Base-by-base conservation (phyloP, 2,888 invertebrate genomes). In the Rhingia campestris region DNA sequence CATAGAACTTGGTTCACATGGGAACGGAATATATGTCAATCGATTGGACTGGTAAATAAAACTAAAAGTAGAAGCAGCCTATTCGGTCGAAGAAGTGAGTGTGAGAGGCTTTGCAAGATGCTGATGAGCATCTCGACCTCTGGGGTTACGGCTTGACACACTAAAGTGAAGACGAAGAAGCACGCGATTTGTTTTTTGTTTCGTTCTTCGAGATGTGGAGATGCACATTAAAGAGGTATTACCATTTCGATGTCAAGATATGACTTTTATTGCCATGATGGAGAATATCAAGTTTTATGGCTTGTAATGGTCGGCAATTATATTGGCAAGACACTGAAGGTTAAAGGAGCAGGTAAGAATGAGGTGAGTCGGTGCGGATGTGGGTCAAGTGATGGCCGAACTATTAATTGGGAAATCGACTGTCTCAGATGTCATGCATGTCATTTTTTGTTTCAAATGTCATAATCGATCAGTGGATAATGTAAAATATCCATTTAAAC, bases 91-190 rank as follows among this genome's bases (percentile, higher is more conserved):
- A 22, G 22, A 22, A 47, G 32, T 53, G 54, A 67, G 45, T 39
- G 59, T 43, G 64, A 70, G 51, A 66, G 64, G 58, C 43, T 49
- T 66, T 12, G 35, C 67, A 33, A 43, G 64, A 79, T 63, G 79
- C 33, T 79, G 82, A 82, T 79, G 82, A 79, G 73, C 73, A 51
- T 61, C 58, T 51, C 64, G 79, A 82, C 82, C 82, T 74, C 51
- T 49, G 64, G 41, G 82, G 82, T 84, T 79, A 79, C 43, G 69
- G 35, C 79, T 79, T 84, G 82, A 74, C 82, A 84, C 49, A 84
- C 82, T 67, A 69, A 79, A 54, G 33, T 35, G 35, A 63, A 64
- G 69, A 22, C 22, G 22, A 64, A 63, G 56, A 64, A 79, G 79
- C 82, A 84, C 74, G 79, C 82, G 74, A 79, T 79, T 73, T 74